Conservation (phyloP, 2,797 vertebrate genomes). For the Lutjanus argentimaculatus region DNA sequence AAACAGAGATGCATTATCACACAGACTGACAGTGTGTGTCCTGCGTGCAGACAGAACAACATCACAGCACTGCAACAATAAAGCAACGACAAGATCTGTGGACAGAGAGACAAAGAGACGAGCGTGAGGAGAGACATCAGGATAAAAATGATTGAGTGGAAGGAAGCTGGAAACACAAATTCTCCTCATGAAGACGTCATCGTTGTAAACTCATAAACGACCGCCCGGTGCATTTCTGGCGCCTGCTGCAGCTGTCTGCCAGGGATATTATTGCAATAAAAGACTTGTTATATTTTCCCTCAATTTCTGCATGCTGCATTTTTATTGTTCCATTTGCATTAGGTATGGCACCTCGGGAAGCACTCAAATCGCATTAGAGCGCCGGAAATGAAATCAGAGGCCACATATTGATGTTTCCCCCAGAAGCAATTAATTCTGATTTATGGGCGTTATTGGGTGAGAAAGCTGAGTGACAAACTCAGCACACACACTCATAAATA, state of each 20-base stretch:
- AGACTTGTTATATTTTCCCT: slow-evolving; percentile 43
- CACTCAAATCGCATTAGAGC: slow-evolving; percentile 61
- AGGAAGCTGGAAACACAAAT: slow-evolving; percentile 29
- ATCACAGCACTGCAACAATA: slow-evolving; percentile 3
- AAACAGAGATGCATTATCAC: neutral
- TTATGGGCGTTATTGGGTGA: slow-evolving; percentile 64
- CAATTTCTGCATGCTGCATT: slow-evolving; percentile 41
- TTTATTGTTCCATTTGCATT: slow-evolving; percentile 66
- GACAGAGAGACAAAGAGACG: neutral
- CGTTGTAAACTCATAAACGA: slow-evolving; percentile 22
- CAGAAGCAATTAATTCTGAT: slow-evolving; percentile 75
- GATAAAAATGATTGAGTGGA: slow-evolving; percentile 37
- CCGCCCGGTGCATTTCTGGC: neutral
- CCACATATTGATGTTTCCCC: slow-evolving; percentile 64
- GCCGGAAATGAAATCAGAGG: slow-evolving; percentile 69
- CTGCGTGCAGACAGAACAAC: neutral
- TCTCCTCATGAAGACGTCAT: slow-evolving; percentile 41
- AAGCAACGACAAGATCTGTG: slow-evolving; percentile 3
- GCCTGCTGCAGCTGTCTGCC: neutral
- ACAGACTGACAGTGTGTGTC: neutral
- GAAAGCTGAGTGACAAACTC: slow-evolving; percentile 62
- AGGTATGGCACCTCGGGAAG: slow-evolving; percentile 46
- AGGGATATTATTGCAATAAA: slow-evolving; percentile 41
- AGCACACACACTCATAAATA: slow-evolving; percentile 67
- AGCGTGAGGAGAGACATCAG: neutral